Evolutionary conservation across 2,797 vertebrate genomes (phyloP).

Genomic region (Threskiornis aethiopicus): DNA sequence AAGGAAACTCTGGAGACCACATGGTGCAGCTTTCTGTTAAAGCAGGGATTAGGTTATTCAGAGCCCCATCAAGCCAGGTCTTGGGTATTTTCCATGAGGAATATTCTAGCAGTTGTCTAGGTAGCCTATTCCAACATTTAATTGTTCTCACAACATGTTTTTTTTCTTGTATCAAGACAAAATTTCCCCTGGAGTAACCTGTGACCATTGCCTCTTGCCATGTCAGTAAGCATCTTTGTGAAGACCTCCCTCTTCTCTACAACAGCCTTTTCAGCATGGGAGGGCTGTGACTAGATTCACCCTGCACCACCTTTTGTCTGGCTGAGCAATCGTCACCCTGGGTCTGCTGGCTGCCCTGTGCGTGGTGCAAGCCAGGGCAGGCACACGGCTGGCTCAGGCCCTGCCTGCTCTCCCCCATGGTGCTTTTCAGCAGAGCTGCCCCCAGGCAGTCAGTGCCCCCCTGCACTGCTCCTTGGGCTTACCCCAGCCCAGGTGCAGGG

Average conservation of each 20-base stretch:
- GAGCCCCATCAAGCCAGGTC: background rate
- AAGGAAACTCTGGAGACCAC: background rate
- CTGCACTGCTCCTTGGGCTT: background rate
- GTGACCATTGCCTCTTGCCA: background rate
- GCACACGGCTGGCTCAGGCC: accelerated
- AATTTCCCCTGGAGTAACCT: background rate
- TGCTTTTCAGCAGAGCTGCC: background rate
- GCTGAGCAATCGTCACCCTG: background rate
- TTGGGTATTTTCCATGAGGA: background rate
- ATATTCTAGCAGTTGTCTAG: background rate
- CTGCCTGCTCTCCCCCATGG: background rate
- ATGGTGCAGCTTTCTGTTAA: background rate
- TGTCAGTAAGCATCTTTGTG: accelerated
- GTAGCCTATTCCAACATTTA: background rate
- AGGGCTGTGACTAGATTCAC: background rate
- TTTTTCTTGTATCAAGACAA: background rate
- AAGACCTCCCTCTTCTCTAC: background rate
- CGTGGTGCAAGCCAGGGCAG: no score
- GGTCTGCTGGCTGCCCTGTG: background rate
- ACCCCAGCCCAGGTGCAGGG: background rate
- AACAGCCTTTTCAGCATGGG: background rate
- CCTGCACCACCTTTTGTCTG: background rate
- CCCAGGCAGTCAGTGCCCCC: background rate
- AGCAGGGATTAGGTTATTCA: background rate
- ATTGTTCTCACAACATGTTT: background rate